These are phyloP conservation scores for Salvelinus sp. DNA, from an alignment of 2,113 vertebrate genomes.

Conservation along the genomic window DNA sequence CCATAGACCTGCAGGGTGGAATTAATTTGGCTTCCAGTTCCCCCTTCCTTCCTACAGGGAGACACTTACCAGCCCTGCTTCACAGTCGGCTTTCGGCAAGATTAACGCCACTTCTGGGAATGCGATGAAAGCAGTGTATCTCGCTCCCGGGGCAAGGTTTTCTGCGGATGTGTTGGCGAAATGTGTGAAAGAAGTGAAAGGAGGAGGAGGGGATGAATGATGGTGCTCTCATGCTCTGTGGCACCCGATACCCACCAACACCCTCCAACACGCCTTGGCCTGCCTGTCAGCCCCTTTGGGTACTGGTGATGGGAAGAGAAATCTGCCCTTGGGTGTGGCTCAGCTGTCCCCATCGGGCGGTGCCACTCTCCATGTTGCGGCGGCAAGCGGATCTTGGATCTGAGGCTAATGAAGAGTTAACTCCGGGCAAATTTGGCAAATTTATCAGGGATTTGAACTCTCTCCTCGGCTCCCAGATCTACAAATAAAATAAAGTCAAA, in stretches of 20 bases:
- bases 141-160: slow-evolving; percentile 33
- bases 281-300: slow-evolving; percentile 26
- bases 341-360: slow-evolving; percentile 10
- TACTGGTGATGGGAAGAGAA: slow-evolving; percentile 15
- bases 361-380: slow-evolving; percentile 34
- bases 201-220: slow-evolving; percentile 9
- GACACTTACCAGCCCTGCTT: slow-evolving; percentile 53
- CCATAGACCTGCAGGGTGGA: slow-evolving; percentile 44
- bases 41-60: slow-evolving; percentile 38
- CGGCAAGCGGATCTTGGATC: slow-evolving; percentile 37
- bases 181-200: slow-evolving; percentile 31
- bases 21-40: slow-evolving; percentile 48
- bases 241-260: slow-evolving; percentile 19
- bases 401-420: slow-evolving; percentile 46
- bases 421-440: slow-evolving; percentile 42
- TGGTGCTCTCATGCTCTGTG: slow-evolving; percentile 27
- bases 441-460: slow-evolving; percentile 34
- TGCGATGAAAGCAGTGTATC: slow-evolving; percentile 46
- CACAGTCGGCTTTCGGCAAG: slow-evolving; percentile 44
- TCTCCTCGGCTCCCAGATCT: slow-evolving; percentile 6
- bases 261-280: slow-evolving; percentile 15
- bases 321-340: slow-evolving; percentile 42
- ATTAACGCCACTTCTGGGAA: slow-evolving; percentile 58
- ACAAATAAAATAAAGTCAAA: background rate
- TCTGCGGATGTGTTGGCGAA: slow-evolving; percentile 29